Base-by-base conservation (phyloP, 2,888 invertebrate genomes). In the Melanchra persicariae region DNA sequence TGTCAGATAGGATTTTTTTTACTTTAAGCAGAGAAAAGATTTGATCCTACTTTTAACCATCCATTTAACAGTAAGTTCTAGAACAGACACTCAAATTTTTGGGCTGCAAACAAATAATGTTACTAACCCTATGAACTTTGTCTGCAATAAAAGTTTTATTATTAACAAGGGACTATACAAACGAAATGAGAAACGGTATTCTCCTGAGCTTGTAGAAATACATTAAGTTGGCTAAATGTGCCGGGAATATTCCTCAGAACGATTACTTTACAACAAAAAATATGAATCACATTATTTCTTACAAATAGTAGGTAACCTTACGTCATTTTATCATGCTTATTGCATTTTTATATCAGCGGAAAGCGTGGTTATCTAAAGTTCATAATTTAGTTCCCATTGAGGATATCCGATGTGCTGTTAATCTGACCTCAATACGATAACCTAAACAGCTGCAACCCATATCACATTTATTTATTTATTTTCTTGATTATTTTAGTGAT, bases 381-480 rank as follows among this genome's bases (percentile, higher is more conserved):
- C 68, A 64, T 34, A 64, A 49, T 70, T 40, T 55, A 22, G 24
- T 66, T 61, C 47, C 22, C 69, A 60, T 55, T 68, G 58, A 57
- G 82, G 85, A 82, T 75, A 72, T 82, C 77, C 83, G 73, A 80
- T 43, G 49, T 43, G 61, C 69, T 63, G 47, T 61, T 68, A 68
- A 68, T 78, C 45, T 79, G 70, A 66, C 79, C 63, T 70, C 60
- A 52, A 63, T 37, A 22, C n/a, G 63, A 82, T 82, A 62, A 68
- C 34, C 43, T 45, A 10, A 54, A 65, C 64, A 82, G 67, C 82
- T 67, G 67, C 47, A 45, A 17, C 54, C 40, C 6, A 52, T 65
- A 49, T 68, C 8, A 1, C 17, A 45, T 47, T 66, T 22, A 51
- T 43, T n/a, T n/a, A n/a, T n/a, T n/a, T n/a, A n/a, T n/a, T n/a